Evolutionary conservation across 2,113 vertebrate genomes (phyloP).

Genomic region (Hemiprocne comata): DNA sequence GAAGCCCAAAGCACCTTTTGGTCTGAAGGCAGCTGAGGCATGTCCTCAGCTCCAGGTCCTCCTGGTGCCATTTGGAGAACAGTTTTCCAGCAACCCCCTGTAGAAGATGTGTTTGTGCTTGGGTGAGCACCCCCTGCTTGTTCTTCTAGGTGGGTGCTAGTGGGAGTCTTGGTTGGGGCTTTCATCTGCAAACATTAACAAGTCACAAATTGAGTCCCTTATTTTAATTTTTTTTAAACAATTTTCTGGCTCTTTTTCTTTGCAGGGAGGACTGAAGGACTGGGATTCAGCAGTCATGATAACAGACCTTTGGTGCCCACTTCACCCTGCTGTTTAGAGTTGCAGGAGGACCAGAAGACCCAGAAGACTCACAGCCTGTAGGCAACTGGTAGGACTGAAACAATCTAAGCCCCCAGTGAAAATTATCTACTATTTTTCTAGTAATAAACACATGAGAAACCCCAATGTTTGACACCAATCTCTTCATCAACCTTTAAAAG

Average conservation of each 20-base stretch:
- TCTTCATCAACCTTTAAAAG: background rate
- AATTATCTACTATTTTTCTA: background rate
- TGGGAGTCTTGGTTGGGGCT: background rate
- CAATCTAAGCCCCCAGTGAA: accelerated
- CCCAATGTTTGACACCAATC: background rate
- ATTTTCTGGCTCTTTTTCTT: background rate
- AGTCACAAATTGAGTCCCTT: background rate
- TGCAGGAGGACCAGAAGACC: background rate
- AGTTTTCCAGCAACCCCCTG: background rate
- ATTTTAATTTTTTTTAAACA: background rate
- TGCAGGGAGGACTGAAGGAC: background rate
- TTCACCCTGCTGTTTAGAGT: background rate
- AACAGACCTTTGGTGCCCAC: accelerated
- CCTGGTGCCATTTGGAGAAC: background rate
- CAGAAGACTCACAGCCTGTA: background rate
- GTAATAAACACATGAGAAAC: background rate
- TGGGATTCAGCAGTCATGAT: background rate
- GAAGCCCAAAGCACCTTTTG: background rate
- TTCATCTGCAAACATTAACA: background rate
- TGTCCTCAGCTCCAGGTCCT: background rate
- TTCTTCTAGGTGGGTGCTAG: background rate
- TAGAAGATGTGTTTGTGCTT: background rate
- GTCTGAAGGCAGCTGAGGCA: background rate
- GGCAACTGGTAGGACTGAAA: background rate
- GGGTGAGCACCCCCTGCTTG: background rate